These are phyloP conservation scores for Drosophila buzzatii DNA, from an alignment of 2,888 invertebrate species.

Conservation along the genomic window DNA sequence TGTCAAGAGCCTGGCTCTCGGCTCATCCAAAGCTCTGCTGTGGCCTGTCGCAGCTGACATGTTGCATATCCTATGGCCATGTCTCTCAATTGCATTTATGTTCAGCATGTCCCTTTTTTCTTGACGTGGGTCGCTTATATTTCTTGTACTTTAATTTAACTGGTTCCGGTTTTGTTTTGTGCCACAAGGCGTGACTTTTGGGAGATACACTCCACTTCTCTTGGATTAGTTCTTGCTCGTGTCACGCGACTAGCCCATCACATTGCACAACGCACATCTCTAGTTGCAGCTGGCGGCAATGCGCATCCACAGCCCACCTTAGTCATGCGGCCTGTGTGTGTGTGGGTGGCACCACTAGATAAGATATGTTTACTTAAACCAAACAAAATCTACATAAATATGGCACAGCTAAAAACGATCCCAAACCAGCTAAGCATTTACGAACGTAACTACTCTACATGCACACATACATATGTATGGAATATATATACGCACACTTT, in stretches of 20 bases:
- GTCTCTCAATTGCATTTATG: slow-evolving; percentile 58
- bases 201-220: slow-evolving; percentile 1
- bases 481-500: not conserved
- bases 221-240: slow-evolving; percentile 14
- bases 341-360: slow-evolving; percentile 60
- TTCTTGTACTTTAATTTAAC: slow-evolving; percentile 51
- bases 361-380: slow-evolving; percentile 53
- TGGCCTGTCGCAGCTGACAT: slow-evolving; percentile 56
- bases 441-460: not conserved
- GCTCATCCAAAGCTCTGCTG: slow-evolving; percentile 39
- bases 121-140: slow-evolving; percentile 71
- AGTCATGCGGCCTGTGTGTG: slow-evolving; percentile 43
- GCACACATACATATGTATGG: not conserved
- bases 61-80: slow-evolving; percentile 43
- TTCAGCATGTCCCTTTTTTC: slow-evolving; percentile 60
- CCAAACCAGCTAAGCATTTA: slow-evolving; percentile 13
- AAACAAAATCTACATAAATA: slow-evolving; percentile 53
- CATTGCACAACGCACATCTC: slow-evolving; percentile 26
- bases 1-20: slow-evolving; percentile 64
- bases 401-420: slow-evolving; percentile 38
- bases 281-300: slow-evolving; percentile 17
- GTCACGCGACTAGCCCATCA: slow-evolving; percentile 12
- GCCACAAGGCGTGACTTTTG: slow-evolving; percentile 24
- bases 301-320: slow-evolving; percentile 14
- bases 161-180: slow-evolving; percentile 33